phyloP scores from a whole-genome alignment of 2,888 invertebrate species.

The Exephanes ischioxanthus region DNA sequence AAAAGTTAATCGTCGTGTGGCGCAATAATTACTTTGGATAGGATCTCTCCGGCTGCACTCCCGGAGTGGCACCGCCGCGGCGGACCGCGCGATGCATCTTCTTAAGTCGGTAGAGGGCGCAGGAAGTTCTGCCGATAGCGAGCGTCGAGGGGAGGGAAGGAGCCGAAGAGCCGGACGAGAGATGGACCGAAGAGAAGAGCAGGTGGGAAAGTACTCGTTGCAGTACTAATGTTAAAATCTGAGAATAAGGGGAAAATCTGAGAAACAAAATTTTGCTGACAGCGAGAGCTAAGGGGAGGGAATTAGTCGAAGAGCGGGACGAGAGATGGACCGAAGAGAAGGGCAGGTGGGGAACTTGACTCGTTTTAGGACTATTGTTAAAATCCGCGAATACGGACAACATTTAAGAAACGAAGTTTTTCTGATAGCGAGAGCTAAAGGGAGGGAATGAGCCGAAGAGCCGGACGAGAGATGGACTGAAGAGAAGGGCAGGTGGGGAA shows the following conservation, averaged over 20 bases:
- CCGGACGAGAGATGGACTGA: constrained; percentile 21
- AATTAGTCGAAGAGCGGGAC: constrained; percentile 59
- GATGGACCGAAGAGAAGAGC: constrained; percentile 17
- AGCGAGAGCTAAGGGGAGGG: constrained; percentile 48
- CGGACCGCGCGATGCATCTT: constrained; percentile 55
- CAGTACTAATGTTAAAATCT: too few species aligned
- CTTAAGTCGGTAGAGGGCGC: constrained; percentile 42
- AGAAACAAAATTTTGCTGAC: constrained; percentile 11
- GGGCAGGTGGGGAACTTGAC: constrained; percentile 1
- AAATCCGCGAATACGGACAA: too few species aligned
- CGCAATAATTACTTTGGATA: constrained; percentile 81
- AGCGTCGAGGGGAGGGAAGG: constrained; percentile 50
- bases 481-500: constrained; percentile 3
- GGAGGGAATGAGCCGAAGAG: constrained; percentile 64
- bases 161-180: constrained; percentile 55
- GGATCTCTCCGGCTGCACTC: constrained; percentile 64
- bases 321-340: constrained; percentile 24
- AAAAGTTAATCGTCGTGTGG: constrained; percentile 83
- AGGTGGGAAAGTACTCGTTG: background rate
- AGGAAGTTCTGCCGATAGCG: constrained; percentile 28
- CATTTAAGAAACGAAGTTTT: background rate
- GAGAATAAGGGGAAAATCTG: too few species aligned
- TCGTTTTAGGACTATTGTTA: too few species aligned
- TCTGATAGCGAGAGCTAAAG: constrained; percentile 40
- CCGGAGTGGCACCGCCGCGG: constrained; percentile 47